phyloP scores from a whole-genome alignment of 2,888 invertebrate genomes.

The Philopedon plagiatum region DNA sequence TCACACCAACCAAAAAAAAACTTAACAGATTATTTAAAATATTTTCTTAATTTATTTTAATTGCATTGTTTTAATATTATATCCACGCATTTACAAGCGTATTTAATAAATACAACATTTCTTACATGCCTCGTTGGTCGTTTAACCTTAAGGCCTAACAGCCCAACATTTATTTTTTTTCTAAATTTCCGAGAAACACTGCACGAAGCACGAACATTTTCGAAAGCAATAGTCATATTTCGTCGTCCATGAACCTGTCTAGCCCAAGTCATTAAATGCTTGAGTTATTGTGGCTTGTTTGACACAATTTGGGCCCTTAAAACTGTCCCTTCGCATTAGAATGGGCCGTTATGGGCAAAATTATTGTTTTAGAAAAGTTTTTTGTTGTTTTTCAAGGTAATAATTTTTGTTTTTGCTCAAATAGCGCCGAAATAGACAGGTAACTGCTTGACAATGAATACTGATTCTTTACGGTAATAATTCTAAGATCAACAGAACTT shows the following conservation, averaged over 20 bases:
- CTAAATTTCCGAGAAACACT: slow-evolving; percentile 40
- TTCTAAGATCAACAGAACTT: background rate
- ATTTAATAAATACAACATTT: slow-evolving; percentile 7
- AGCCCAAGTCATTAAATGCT: slow-evolving; percentile 60
- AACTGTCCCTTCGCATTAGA: slow-evolving; percentile 53
- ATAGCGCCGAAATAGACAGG: background rate
- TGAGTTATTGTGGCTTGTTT: slow-evolving; percentile 67
- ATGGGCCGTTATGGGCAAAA: slow-evolving; percentile 54
- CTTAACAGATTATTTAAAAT: too few relatives aligned
- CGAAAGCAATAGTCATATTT: slow-evolving; percentile 51
- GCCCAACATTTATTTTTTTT: slow-evolving; percentile 20
- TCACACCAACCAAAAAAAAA: too few relatives aligned
- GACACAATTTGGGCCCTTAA: slow-evolving; percentile 64
- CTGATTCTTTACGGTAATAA: background rate
- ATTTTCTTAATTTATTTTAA: background rate
- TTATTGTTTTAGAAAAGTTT: slow-evolving; percentile 58
- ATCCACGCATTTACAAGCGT: background rate
- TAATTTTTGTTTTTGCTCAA: slow-evolving; percentile 11
- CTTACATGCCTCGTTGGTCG: slow-evolving; percentile 20
- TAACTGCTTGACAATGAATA: background rate
- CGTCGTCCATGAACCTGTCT: slow-evolving; percentile 57
- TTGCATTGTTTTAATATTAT: background rate
- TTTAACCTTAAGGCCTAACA: slow-evolving; percentile 33
- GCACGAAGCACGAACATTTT: slow-evolving; percentile 29
- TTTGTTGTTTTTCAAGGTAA: slow-evolving; percentile 34